Evolutionary conservation across 2,113 vertebrate genomes (phyloP).

Genomic region (Centropus bengalensis): DNA sequence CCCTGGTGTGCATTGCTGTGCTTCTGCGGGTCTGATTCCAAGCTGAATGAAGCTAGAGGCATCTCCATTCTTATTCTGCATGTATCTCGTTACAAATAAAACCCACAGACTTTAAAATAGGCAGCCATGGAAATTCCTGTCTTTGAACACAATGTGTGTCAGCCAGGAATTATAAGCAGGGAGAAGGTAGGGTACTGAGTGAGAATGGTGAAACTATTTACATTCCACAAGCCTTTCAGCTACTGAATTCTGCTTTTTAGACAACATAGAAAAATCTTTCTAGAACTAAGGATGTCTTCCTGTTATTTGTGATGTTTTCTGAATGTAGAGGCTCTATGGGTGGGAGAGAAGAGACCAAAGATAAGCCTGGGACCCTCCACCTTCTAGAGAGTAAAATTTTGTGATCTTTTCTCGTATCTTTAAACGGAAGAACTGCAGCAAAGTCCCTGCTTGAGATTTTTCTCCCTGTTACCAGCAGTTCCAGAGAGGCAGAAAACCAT

Average conservation of each 20-base stretch:
- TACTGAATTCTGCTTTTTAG: background rate
- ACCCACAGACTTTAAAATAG: background rate
- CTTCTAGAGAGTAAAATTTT: background rate
- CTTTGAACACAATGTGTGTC: background rate
- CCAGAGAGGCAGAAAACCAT: background rate
- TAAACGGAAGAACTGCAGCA: background rate
- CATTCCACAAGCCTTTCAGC: background rate
- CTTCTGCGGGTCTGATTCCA: background rate
- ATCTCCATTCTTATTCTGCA: background rate
- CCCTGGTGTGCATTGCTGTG: background rate
- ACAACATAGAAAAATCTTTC: background rate
- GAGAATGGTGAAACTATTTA: background rate
- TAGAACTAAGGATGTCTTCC: background rate
- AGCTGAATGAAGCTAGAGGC: background rate
- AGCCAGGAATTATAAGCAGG: background rate
- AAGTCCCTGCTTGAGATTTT: background rate
- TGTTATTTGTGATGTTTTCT: background rate
- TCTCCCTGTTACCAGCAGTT: background rate
- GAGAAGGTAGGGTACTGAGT: background rate
- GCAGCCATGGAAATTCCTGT: background rate
- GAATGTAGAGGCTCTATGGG: background rate
- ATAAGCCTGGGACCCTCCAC: background rate
- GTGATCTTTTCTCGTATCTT: background rate
- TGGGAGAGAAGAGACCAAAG: background rate
- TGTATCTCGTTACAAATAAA: background rate